Evolutionary conservation across 2,888 invertebrate genomes (phyloP).

Genomic region (Pecten maximus): DNA sequence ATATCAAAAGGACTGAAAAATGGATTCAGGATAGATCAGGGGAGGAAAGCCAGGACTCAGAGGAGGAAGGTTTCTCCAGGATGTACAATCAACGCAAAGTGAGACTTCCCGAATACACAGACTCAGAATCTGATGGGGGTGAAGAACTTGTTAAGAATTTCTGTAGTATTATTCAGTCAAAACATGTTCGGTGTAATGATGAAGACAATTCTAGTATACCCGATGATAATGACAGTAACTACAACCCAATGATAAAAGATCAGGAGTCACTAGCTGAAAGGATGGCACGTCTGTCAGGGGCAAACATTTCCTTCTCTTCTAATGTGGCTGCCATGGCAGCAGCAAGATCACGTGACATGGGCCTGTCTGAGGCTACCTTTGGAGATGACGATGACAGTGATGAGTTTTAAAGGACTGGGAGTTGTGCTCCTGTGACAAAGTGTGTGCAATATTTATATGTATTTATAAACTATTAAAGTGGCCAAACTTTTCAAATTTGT

Average conservation of each 20-base stretch:
- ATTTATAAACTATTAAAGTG: too few relatives aligned
- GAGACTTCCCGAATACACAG: neutral
- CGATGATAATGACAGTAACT: neutral
- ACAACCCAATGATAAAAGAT: neutral
- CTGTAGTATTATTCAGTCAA: neutral
- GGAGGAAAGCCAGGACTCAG: neutral
- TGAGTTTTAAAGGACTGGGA: constrained; percentile 39
- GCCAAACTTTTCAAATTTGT: too few relatives aligned
- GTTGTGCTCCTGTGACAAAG: neutral
- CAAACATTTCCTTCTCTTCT: constrained; percentile 62
- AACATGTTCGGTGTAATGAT: neutral
- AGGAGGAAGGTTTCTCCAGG: neutral
- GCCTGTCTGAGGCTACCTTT: constrained; percentile 59
- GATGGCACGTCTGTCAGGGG: constrained; percentile 58
- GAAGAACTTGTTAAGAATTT: neutral
- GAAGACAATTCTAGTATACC: neutral
- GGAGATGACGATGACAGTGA: constrained; percentile 63
- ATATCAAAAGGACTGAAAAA: neutral
- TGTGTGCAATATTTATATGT: too few relatives aligned
- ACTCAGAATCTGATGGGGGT: neutral
- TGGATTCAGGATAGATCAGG: neutral
- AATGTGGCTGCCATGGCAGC: constrained; percentile 70
- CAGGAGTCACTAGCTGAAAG: constrained; percentile 51
- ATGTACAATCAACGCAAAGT: neutral
- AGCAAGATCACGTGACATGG: constrained; percentile 63